These are phyloP conservation scores for Hydrophis major DNA, from an alignment of 2,797 vertebrate species.

Conservation along the genomic window DNA sequence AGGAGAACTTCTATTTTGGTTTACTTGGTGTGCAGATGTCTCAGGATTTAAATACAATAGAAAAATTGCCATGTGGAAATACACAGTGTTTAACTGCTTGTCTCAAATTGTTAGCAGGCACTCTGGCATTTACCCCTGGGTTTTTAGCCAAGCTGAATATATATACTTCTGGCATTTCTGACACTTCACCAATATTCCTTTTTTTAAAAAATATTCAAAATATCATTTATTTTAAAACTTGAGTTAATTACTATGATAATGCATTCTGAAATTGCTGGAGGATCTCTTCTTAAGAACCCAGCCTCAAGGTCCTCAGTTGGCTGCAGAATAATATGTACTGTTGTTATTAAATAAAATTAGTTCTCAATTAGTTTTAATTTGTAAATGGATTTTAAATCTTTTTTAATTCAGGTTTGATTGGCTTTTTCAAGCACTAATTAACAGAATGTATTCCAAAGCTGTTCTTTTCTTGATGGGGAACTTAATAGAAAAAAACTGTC, in stretches of 20 bases:
- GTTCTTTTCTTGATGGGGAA: constrained; percentile 18
- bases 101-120: constrained; percentile 11
- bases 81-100: background rate
- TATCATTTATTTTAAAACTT: constrained; percentile 37
- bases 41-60: constrained; percentile 29
- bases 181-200: background rate
- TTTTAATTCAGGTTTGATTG: constrained; percentile 28
- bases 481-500: background rate
- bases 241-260: constrained; percentile 26
- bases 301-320: constrained; percentile 14
- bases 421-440: constrained; percentile 41
- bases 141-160: constrained; percentile 29
- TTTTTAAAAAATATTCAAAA: constrained; percentile 1
- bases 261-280: constrained; percentile 26
- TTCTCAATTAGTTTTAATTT: constrained; percentile 32
- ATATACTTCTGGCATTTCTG: background rate
- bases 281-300: background rate
- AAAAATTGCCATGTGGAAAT: constrained; percentile 11
- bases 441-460: constrained; percentile 26
- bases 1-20: constrained; percentile 3
- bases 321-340: background rate
- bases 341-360: constrained; percentile 2
- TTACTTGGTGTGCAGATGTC: constrained; percentile 29
- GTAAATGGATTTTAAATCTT: constrained; percentile 32
- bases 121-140: constrained; percentile 21